Conservation (phyloP, 2,888 invertebrate species). For the Ceraclea dissimilis region DNA sequence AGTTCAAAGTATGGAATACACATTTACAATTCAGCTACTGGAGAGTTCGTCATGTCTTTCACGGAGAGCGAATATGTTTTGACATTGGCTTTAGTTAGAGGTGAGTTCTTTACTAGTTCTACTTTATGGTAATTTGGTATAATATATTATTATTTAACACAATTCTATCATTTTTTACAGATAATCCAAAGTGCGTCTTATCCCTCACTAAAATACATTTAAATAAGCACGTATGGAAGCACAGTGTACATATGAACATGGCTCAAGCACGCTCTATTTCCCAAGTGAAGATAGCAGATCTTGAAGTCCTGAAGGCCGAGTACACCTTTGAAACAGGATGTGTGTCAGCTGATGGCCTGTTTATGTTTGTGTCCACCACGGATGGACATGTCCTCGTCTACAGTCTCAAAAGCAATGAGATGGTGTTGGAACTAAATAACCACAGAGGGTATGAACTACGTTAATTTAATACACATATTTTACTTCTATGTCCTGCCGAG, state of each 20-base stretch:
- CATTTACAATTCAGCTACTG: slow-evolving; percentile 10
- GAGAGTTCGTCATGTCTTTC: slow-evolving; percentile 13
- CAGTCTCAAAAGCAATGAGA: slow-evolving; percentile 37
- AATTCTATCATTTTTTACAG: slow-evolving; percentile 31
- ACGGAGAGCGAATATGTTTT: slow-evolving; percentile 12
- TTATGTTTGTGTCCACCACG: slow-evolving; percentile 41
- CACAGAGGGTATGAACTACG: slow-evolving; percentile 40
- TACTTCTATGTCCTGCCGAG: too few relatives aligned
- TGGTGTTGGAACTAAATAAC: slow-evolving; percentile 41
- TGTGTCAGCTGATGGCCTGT: slow-evolving; percentile 39
- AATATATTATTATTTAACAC: too few relatives aligned
- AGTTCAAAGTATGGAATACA: slow-evolving; percentile 10
- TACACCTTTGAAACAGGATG: slow-evolving; percentile 37
- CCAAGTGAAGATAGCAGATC: slow-evolving; percentile 32
- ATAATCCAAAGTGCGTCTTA: slow-evolving; percentile 37
- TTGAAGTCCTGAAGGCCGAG: slow-evolving; percentile 35
- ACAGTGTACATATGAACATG: slow-evolving; percentile 6
- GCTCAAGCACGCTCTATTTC: slow-evolving; percentile 13
- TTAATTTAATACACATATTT: not conserved
- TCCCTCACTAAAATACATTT: slow-evolving; percentile 38
- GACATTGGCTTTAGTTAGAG: slow-evolving; percentile 11
- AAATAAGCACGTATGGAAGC: slow-evolving; percentile 35
- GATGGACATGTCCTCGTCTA: slow-evolving; percentile 41
- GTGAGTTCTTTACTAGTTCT: slow-evolving; percentile 6
- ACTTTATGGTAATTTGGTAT: too few relatives aligned